Base-by-base conservation (phyloP, 2,888 invertebrate species). In the Isoperla grammatica region DNA sequence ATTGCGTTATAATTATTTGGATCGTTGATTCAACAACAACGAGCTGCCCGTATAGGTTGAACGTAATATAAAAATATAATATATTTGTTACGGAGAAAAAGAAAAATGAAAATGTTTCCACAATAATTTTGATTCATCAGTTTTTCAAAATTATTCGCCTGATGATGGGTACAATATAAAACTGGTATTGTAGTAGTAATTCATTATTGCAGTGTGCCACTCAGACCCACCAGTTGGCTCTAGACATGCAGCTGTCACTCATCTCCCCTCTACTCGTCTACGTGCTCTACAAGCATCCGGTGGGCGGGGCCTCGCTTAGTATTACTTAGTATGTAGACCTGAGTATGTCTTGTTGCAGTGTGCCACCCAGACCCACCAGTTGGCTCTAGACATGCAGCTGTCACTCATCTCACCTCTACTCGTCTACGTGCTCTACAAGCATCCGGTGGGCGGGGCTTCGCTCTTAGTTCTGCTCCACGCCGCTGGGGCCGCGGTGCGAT, bases 311-410 rank as follows among this genome's bases (percentile, higher is more conserved):
- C n/a, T n/a, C n/a, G n/a, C n/a, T n/a, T n/a, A n/a, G n/a, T n/a
- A n/a, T n/a, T n/a, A n/a, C n/a, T n/a, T n/a, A n/a, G n/a, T n/a
- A n/a, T n/a, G n/a, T n/a, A n/a, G n/a, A n/a, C n/a, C n/a, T n/a
- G n/a, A n/a, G n/a, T n/a, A n/a, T n/a, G n/a, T n/a, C n/a, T n/a
- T 17, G 23, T 74, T 74, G 11, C 73, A 88, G 88, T 89, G 88
- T 68, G 87, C 87, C 19, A 83, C 87, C 1, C 86, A 87, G 73
- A 86, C 87, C 0, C 85, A 88, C 69, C 87, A 87, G 68, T 70
- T 88, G 63, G 87, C 88, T 0, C 69, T 88, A 66, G 88, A 88
- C 69, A 82, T 88, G 79, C 88, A 88, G 71, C 75, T 88, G 9
- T 85, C 85, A 9, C 72, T 86, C 53, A 66, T 86, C 2, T 82